Conservation (phyloP, 2,113 vertebrate genomes). For the Lepus timidus region DNA sequence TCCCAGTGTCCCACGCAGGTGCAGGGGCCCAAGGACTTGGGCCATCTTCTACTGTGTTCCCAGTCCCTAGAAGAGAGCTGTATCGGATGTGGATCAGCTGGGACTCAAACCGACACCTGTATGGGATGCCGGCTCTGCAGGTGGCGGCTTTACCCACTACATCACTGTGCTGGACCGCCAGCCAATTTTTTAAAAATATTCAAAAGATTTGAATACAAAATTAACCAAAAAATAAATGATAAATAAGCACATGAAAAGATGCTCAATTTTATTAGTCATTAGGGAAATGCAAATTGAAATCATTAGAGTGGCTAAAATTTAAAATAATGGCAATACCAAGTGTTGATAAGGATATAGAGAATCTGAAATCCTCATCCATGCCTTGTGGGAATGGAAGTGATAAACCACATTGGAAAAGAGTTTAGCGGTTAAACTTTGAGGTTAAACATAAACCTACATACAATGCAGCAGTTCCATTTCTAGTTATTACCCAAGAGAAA, state of each 20-base stretch:
- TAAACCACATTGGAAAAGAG: background rate
- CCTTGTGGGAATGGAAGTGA: background rate
- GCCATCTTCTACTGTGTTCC: no score
- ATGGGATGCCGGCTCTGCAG: no score
- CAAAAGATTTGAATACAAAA: slow-evolving; percentile 13
- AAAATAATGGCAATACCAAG: background rate
- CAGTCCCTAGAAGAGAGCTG: no score
- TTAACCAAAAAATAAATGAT: background rate
- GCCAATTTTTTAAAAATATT: background rate
- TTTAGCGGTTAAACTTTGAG: slow-evolving; percentile 25
- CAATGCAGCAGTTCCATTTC: background rate
- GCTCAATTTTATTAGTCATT: background rate
- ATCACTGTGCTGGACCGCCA: background rate
- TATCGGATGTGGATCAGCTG: no score
- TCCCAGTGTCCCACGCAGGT: no score
- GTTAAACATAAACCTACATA: slow-evolving; percentile 25
- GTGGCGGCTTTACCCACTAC: no score
- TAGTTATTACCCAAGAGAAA: slow-evolving; percentile 43
- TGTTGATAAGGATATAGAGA: background rate
- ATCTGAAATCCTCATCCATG: background rate
- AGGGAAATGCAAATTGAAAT: background rate
- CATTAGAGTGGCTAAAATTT: background rate
- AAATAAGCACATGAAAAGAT: slow-evolving; percentile 46
- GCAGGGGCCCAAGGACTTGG: no score
- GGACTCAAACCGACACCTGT: no score